Conservation (phyloP, 2,797 vertebrate species). For the Bufotes viridis region DNA sequence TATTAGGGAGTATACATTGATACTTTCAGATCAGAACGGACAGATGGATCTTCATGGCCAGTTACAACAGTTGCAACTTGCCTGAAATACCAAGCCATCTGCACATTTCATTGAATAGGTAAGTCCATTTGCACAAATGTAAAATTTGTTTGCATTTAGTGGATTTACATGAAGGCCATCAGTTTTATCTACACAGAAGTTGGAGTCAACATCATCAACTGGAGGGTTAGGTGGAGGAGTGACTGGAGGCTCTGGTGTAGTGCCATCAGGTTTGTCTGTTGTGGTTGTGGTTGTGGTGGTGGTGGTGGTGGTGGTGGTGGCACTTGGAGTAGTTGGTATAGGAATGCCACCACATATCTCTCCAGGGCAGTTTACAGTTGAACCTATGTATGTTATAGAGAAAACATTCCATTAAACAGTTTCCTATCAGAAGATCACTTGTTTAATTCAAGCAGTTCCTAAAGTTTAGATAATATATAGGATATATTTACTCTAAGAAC, state of each 20-base stretch:
- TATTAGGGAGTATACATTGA: background rate
- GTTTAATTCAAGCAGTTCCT: background rate
- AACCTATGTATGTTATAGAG: background rate
- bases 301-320: background rate
- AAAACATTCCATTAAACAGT: background rate
- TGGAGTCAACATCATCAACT: background rate
- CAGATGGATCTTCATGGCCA: constrained; percentile 38
- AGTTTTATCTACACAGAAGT: constrained; percentile 55
- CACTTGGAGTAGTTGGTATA: constrained; percentile 5
- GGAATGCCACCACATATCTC: constrained; percentile 2
- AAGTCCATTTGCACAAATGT: constrained; percentile 46
- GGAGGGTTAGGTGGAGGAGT: constrained; percentile 21
- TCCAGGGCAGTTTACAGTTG: constrained; percentile 15
- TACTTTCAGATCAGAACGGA: background rate
- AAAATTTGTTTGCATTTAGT: constrained; percentile 59
- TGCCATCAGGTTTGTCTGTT: background rate
- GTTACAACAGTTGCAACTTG: constrained; percentile 60
- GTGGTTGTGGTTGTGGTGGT: constrained; percentile 1
- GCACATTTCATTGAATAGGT: constrained; percentile 49
- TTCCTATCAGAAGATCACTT: background rate
- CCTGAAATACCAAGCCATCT: constrained; percentile 58
- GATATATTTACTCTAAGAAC: background rate
- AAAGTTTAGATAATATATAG: background rate
- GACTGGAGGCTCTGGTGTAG: constrained; percentile 28
- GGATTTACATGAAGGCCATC: constrained; percentile 61